These are phyloP conservation scores for Listronotus bonariensis DNA, from an alignment of 1,140 invertebrate species.

Conservation along the genomic window DNA sequence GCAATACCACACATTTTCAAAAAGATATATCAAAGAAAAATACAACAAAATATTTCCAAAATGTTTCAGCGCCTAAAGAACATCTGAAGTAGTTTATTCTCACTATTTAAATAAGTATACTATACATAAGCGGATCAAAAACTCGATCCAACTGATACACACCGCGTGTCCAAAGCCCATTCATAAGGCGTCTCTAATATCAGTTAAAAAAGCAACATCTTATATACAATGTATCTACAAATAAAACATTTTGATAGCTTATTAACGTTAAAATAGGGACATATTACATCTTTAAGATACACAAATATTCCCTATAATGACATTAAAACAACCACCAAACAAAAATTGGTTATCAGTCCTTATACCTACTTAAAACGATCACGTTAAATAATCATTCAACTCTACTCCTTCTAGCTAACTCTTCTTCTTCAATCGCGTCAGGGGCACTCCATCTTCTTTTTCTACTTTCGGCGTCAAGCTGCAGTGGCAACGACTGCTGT, in stretches of 20 bases:
- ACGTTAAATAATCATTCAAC: constrained; percentile 38
- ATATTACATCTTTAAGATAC: too few species aligned
- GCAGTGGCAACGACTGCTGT: constrained; percentile 54
- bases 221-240: constrained; percentile 23
- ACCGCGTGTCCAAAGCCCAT: neutral
- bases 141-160: too few species aligned
- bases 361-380: constrained; percentile 21
- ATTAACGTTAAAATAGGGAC: too few species aligned
- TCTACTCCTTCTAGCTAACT: constrained; percentile 37
- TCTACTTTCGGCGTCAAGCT: constrained; percentile 54
- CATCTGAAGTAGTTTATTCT: too few species aligned
- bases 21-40: too few species aligned
- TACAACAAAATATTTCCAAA: too few species aligned
- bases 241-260: too few species aligned
- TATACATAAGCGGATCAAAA: too few species aligned
- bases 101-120: too few species aligned
- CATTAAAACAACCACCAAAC: neutral
- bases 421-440: constrained; percentile 62
- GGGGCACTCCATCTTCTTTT: constrained; percentile 70
- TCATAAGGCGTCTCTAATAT: constrained; percentile 13
- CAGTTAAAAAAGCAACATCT: constrained; percentile 21
- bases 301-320: too few species aligned
- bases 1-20: too few species aligned
- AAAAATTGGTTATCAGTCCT: constrained; percentile 14
- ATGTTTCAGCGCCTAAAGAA: too few species aligned